These are phyloP conservation scores for Anastrepha obliqua DNA, from an alignment of 1,140 invertebrate species.

Conservation along the genomic window DNA sequence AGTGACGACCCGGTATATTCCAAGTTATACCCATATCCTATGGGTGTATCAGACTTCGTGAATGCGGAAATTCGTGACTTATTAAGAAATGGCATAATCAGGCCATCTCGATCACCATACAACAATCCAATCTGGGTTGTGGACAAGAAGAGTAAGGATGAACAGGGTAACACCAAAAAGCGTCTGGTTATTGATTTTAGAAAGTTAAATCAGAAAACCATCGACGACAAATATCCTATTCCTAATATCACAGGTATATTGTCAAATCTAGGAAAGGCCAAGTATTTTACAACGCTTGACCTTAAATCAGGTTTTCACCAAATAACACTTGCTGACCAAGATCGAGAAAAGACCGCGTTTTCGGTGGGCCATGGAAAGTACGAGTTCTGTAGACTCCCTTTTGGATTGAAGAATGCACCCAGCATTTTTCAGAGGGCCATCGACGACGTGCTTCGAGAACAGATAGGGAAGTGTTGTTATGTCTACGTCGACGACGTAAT, in stretches of 20 bases:
- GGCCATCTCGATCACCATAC: not conserved
- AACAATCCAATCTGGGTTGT: conserved; percentile 4
- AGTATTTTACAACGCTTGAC: conserved; percentile 53
- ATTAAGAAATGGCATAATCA: conserved; percentile 47
- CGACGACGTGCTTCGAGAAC: conserved; percentile 2
- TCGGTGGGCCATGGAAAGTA: conserved; percentile 46
- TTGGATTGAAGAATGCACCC: conserved; percentile 60
- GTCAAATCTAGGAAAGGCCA: conserved; percentile 47
- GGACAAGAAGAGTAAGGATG: conserved; percentile 29
- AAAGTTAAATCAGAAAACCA: conserved; percentile 64
- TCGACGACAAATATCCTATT: conserved; percentile 54
- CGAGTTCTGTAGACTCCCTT: conserved; percentile 62
- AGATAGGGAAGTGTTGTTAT: conserved; percentile 29
- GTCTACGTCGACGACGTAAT: conserved; percentile 38
- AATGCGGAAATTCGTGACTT: conserved; percentile 53
- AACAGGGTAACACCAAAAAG: conserved; percentile 47
- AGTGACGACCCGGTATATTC: conserved; percentile 48
- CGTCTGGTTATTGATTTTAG: conserved; percentile 64
- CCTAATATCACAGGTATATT: conserved; percentile 53
- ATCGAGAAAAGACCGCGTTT: conserved; percentile 53
- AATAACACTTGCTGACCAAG: conserved; percentile 39
- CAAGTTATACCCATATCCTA: conserved; percentile 55
- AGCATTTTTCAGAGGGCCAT: conserved; percentile 51
- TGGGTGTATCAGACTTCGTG: conserved; percentile 51
- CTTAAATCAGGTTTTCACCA: conserved; percentile 55